Evolutionary conservation across 2,797 vertebrate genomes (phyloP).

Genomic region (Bovichtus diacanthus): DNA sequence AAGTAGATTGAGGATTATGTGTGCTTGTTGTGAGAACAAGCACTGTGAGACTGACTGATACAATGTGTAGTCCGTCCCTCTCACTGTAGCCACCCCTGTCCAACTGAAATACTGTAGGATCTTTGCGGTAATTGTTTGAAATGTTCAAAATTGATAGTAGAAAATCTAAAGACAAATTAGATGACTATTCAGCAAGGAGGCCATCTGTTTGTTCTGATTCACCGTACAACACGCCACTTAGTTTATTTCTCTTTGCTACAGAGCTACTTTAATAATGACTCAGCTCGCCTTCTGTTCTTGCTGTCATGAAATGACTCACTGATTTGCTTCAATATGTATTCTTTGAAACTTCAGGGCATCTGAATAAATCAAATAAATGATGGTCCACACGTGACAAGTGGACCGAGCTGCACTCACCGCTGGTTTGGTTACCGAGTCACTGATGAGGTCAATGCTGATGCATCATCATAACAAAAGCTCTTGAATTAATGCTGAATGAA

Average conservation of each 20-base stretch:
- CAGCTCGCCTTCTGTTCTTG: constrained; percentile 40
- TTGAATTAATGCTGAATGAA: background rate
- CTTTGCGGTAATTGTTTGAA: background rate
- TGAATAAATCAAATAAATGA: constrained; percentile 38
- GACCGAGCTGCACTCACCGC: background rate
- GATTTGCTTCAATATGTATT: constrained; percentile 21
- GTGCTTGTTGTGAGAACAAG: constrained; percentile 3
- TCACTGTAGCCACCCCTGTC: background rate
- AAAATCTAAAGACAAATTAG: constrained; percentile 17
- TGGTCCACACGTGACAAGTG: background rate
- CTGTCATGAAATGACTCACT: constrained; percentile 36
- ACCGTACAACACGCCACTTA: constrained; percentile 20
- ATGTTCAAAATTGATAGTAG: constrained; percentile 6
- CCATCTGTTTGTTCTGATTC: constrained; percentile 58
- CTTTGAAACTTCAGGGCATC: constrained; percentile 29
- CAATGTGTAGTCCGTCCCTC: background rate
- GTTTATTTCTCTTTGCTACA: constrained; percentile 51
- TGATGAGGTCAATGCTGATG: background rate
- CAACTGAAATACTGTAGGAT: background rate
- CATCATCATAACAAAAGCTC: background rate
- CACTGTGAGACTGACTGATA: constrained; percentile 2
- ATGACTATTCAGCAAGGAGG: constrained; percentile 19
- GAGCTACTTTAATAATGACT: constrained; percentile 45
- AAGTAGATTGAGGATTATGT: constrained; percentile 19
- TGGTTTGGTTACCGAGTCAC: background rate